Evolutionary conservation across 2,113 vertebrate genomes (phyloP).

Genomic region (Australoheros scitulus): DNA sequence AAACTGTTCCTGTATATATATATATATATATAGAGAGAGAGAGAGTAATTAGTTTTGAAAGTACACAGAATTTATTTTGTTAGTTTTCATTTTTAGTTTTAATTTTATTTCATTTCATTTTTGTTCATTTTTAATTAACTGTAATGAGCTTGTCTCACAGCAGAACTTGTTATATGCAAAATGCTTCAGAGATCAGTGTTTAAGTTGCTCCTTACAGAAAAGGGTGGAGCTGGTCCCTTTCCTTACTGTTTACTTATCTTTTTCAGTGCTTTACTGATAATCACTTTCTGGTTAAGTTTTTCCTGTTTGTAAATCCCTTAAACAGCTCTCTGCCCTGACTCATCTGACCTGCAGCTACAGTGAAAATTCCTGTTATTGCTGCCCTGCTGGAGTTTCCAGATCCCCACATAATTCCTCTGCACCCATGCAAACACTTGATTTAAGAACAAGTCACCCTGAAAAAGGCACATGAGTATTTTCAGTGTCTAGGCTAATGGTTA

Average conservation of each 20-base stretch:
- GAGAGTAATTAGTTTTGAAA: background rate
- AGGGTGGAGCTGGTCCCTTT: background rate
- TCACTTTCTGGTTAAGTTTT: background rate
- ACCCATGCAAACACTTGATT: conserved; percentile 9
- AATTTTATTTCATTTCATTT: background rate
- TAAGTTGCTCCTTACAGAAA: background rate
- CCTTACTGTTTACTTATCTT: background rate
- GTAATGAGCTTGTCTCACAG: background rate
- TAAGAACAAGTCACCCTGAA: background rate
- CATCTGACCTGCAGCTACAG: background rate
- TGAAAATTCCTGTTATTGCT: background rate
- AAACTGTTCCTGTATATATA: too few relatives aligned
- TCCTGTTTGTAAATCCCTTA: conserved; percentile 5
- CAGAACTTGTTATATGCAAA: background rate
- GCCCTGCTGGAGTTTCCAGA: background rate
- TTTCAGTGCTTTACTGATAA: background rate
- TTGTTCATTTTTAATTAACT: background rate
- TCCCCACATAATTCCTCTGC: background rate
- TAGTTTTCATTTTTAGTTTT: background rate
- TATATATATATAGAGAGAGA: too few relatives aligned
- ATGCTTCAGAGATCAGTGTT: background rate
- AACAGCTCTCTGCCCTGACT: background rate
- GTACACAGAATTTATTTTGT: background rate
- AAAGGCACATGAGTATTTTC: background rate
- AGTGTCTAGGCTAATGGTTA: background rate